Base-by-base conservation (phyloP, 2,797 vertebrate genomes). In the Notamacropus eugenii region DNA sequence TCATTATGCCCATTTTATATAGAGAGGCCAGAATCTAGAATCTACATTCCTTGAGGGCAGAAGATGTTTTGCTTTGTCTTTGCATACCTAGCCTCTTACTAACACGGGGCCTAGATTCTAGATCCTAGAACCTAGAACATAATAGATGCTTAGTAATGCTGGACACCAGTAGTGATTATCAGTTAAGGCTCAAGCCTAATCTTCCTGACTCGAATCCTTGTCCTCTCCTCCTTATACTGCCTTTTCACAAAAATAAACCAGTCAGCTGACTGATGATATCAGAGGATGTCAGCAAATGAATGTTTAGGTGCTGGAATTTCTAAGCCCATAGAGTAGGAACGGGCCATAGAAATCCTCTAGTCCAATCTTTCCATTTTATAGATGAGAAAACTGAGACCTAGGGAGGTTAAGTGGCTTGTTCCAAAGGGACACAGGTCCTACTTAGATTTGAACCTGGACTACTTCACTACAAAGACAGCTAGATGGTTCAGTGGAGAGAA, bases 331-430 rank as follows among this genome's bases (percentile, higher is more conserved):
- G 34, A 74, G 67, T 16, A 11, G n/a, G 67, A 22, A 46, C 24
- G 40, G 22, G 27, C 9, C 74, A 27, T 10, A 46, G 74, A 82
- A 87, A 50, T 50, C 74, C 74, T 46, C n/a, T 4, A 5, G 74
- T 46, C 3, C 74, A 46, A 12, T 46, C 34, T 82, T 40, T 28
- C 46, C n/a, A 90, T 54, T 95, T 93, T 93, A 92, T 91, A 96
- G 91, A 90, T 40, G 57, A 95, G 92, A 54, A 55, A 34, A 90
- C 34, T 9, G 55, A 67, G 28, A 6, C 58, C 91, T 93, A 58
- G 55, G 82, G 31, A 95, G 9, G 67, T 91, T 57, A 62, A 91
- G 90, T 54, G 50, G n/a, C 29, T 95, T 96, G 22, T 87, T 95
- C 4, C 16, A 96, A 62, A 94, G 22, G 19, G n/a, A 74, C 67